phyloP scores from a whole-genome alignment of 30 jellyfish, hydroid and myxozoan genomes.

The Clytia hemisphaerica region DNA sequence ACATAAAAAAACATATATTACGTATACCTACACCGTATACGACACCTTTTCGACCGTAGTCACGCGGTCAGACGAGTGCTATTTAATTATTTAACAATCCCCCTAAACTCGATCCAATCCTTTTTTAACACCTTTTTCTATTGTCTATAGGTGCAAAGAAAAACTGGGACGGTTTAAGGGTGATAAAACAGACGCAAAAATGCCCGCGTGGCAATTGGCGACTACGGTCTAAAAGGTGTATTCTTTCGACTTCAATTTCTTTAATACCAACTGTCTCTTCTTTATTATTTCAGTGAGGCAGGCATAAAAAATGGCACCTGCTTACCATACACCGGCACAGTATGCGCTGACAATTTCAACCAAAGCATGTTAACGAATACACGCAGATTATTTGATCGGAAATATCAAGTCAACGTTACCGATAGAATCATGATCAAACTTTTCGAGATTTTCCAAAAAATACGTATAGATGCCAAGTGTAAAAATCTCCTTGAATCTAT shows the following conservation, averaged over 20 bases:
- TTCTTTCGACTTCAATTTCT: conserved; percentile 15
- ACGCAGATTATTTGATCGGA: conserved; percentile 41
- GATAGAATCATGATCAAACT: conserved; percentile 34
- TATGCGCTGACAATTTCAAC: conserved; percentile 36
- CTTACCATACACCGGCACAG: conserved; percentile 43
- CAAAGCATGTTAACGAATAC: conserved; percentile 19
- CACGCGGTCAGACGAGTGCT: no score
- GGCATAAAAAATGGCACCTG: conserved; percentile 57
- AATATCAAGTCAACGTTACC: conserved; percentile 48
- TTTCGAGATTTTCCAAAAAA: conserved; percentile 15
- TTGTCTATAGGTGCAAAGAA: no score
- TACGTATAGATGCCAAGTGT: conserved; percentile 5
- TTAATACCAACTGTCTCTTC: background rate
- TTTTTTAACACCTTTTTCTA: no score
- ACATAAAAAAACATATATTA: no score
- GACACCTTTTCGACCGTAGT: no score
- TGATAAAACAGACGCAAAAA: conserved; percentile 29
- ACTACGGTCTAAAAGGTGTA: no score
- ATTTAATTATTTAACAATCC: conserved; percentile 6
- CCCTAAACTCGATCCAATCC: no score
- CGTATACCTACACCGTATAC: no score
- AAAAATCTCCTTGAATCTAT: conserved; percentile 42
- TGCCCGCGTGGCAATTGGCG: no score
- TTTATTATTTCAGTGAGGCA: background rate
- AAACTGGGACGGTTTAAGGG: no score